Evolutionary conservation across 2,888 invertebrate genomes (phyloP), one percentile per base, ranked within the genome.

Genomic region (Lapara coniferarum): DNA sequence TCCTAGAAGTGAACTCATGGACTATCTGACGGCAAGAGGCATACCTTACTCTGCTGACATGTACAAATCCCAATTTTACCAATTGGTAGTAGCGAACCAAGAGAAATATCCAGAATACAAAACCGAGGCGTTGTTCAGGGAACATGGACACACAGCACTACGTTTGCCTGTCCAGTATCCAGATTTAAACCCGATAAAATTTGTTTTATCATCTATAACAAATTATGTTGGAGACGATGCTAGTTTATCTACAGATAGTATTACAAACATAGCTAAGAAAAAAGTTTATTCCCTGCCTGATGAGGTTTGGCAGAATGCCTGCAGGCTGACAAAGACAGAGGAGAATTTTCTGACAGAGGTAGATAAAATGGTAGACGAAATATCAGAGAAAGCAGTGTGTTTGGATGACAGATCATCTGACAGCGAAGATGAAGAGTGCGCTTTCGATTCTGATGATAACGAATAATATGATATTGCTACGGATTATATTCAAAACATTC

Each of bases 1-100:
- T 0, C 75, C 74, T 70, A 80, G 77, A 68, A 78, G 78, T 56
- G 81, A 82, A 55, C 79, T 82, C 75, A 79, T 81, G 78, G 82
- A 82, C 67, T 81, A 78, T 70, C 71, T 82, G 57, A 76, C 79
- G 46, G 75, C 76, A 3, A 75, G 78, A 70, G 78, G 78, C 52
- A 76, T 82, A 72, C 81, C 81, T 71, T 78, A 78, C 66, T 70
- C 80, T 0, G 68, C 73, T 6, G 79, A 78, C 63, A 81, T 81
- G 81, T 81, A 81, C 69, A 81, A 81, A 70, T 73, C 80, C 6
- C 80, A 82, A 49, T 49, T 82, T 2, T 80, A 81, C 67, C 81
- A 81, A 70, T 71, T 82, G 71, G 77, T 82, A 0, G 69, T 77
- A 71, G 73, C 78, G 69, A 74, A 78, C 66, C 80, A 80, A 70